phyloP scores from a whole-genome alignment of 2,797 vertebrate genomes.

The Mionectes olivaceus region DNA sequence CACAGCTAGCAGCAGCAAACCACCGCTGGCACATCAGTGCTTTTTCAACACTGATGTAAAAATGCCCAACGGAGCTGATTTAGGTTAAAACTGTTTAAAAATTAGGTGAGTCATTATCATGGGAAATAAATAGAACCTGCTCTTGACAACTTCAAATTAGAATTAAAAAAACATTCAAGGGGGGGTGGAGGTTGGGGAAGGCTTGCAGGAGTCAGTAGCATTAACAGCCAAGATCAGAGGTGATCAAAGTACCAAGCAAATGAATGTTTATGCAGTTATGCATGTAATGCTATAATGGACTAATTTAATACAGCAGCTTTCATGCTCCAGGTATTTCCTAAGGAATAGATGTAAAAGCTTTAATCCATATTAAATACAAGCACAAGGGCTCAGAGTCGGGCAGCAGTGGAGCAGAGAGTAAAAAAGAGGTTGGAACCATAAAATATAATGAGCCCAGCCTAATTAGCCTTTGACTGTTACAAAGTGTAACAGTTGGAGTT shows the following conservation, averaged over 20 bases:
- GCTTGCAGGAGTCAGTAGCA: not conserved
- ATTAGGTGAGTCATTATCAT: not conserved
- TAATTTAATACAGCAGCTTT: constrained; percentile 35
- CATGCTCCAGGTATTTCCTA: constrained; percentile 30
- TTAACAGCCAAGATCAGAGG: constrained; percentile 1
- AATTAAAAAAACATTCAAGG: not conserved
- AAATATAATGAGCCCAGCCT: not conserved
- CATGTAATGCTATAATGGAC: constrained; percentile 18
- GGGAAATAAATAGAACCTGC: not conserved
- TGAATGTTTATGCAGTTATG: constrained; percentile 18
- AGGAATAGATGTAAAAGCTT: constrained; percentile 12
- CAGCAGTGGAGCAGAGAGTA: not conserved
- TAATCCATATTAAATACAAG: constrained; percentile 21
- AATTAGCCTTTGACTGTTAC: not conserved
- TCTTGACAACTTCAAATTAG: not conserved
- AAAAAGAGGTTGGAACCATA: not conserved
- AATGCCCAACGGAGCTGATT: not conserved
- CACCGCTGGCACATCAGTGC: not conserved
- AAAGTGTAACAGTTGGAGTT: not conserved
- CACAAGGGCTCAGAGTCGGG: not conserved
- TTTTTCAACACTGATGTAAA: not conserved
- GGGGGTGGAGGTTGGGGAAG: not conserved
- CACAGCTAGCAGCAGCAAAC: not conserved
- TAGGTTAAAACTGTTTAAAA: not conserved
- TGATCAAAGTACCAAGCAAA: constrained; percentile 35